Evolutionary conservation across 2,113 vertebrate species (phyloP), one percentile per base, ranked within the genome.

Genomic region (Mirounga angustirostris): DNA sequence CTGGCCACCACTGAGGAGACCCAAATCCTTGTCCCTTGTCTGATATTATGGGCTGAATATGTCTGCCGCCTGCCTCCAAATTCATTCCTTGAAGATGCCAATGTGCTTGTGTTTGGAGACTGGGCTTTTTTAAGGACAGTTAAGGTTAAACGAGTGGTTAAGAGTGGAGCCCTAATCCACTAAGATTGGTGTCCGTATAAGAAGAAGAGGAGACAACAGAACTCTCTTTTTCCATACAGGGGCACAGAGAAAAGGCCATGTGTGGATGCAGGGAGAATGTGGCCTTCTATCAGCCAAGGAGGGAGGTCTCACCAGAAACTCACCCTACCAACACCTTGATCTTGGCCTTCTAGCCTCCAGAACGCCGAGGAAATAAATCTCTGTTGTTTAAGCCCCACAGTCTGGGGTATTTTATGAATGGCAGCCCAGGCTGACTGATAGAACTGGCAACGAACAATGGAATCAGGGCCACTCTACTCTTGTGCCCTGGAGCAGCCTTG

Each of bases 61-160:
- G 7, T 52, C 33, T 69, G 16, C 12, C 73, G 24, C n/a, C 33
- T 7, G 1, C 1, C 12, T 19, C 0, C 1, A 0, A 26, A 30
- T 46, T 69, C 0, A 9, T 33, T 52, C n/a, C 28, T 3, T 52
- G 54, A 82, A 52, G 43, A 26, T 9, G 2, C 21, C 30, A n/a
- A 33, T 16, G 56, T 54, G 82, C n/a, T 65, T 81, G 21, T 26
- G n/a, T 63, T 63, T 63, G 63, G 58, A 54, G 43, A 28, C 0
- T 82, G 50, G 76, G 65, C 22, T 71, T 65, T 24, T 28, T 24
- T 28, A 63, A 82, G 19, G 76, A 46, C n/a, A 40, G 18, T 19
- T 22, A 28, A 63, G 73, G 63, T 81, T 81, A 56, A 40, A 43
- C 22, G n/a, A 22, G 15, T n/a, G 18, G 43, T 19, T 14, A 76